These are phyloP conservation scores for Oreochromis grahami DNA, from an alignment of 2,797 vertebrate species.

Conservation along the genomic window DNA sequence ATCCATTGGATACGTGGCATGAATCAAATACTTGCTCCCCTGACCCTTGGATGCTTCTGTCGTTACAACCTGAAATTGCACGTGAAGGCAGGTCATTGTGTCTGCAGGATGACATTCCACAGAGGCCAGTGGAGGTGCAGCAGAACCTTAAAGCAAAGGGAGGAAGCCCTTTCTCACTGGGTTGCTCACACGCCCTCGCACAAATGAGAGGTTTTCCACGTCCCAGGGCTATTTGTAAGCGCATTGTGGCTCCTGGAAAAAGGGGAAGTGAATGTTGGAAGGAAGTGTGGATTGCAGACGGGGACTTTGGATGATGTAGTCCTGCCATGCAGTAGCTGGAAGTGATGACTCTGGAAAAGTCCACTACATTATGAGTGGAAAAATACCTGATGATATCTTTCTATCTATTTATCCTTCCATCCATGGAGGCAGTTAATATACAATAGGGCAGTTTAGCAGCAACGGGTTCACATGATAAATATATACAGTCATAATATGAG, in stretches of 20 bases:
- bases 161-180: slow-evolving; percentile 59
- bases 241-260: slow-evolving; percentile 59
- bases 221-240: slow-evolving; percentile 58
- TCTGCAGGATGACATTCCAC: slow-evolving; percentile 53
- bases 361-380: background rate
- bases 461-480: background rate
- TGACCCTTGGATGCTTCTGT: slow-evolving; percentile 27
- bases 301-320: slow-evolving; percentile 42
- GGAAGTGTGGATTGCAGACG: slow-evolving; percentile 36
- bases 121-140: slow-evolving; percentile 48
- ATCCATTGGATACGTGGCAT: background rate
- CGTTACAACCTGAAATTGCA: slow-evolving; percentile 32
- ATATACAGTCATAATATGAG: background rate
- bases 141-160: slow-evolving; percentile 38
- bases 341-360: background rate
- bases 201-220: slow-evolving; percentile 57
- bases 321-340: slow-evolving; percentile 3
- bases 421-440: background rate
- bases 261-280: slow-evolving; percentile 55
- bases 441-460: background rate
- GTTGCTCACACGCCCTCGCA: slow-evolving; percentile 22
- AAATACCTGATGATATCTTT: background rate
- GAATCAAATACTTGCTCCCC: slow-evolving; percentile 19
- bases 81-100: slow-evolving; percentile 24
- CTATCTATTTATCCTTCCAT: background rate